These are phyloP conservation scores for Salvelinus fontinalis DNA, from an alignment of 2,113 vertebrate genomes.

Conservation along the genomic window DNA sequence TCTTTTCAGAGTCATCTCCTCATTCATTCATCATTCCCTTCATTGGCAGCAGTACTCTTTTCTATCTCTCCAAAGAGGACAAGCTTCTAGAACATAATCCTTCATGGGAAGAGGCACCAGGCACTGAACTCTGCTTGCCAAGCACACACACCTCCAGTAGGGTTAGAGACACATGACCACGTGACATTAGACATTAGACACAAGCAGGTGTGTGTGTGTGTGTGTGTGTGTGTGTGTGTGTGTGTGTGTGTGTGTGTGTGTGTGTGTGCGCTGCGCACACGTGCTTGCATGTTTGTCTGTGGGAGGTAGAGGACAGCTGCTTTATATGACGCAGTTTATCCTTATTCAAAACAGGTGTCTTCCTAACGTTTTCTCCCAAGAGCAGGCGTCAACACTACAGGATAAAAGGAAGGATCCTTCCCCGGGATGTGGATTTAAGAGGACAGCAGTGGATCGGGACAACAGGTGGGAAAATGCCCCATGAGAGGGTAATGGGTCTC, in stretches of 20 bases:
- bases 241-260: not conserved
- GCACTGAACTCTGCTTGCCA: too few species aligned
- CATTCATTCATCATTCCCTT: too few species aligned
- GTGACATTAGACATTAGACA: constrained; percentile 28
- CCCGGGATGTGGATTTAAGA: constrained; percentile 16
- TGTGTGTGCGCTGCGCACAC: too few species aligned
- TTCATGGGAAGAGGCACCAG: too few species aligned
- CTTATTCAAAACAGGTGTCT: too few species aligned
- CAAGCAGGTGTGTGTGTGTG: not conserved
- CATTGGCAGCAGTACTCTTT: too few species aligned
- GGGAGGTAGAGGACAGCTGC: too few species aligned
- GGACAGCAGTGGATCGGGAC: not conserved
- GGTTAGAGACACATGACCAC: not conserved
- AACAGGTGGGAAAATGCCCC: not conserved
- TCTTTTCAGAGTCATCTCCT: too few species aligned
- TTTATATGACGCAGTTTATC: too few species aligned
- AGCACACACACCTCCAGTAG: too few species aligned
- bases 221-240: not conserved
- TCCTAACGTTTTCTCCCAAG: constrained; percentile 6
- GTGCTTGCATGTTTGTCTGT: not conserved
- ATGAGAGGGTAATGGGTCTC: not conserved
- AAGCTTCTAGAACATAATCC: too few species aligned
- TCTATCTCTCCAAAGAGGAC: too few species aligned
- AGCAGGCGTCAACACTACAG: constrained; percentile 25
- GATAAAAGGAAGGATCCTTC: not conserved